These are phyloP conservation scores for Plebejus melissa DNA, from an alignment of 2,888 invertebrate genomes.

Conservation along the genomic window DNA sequence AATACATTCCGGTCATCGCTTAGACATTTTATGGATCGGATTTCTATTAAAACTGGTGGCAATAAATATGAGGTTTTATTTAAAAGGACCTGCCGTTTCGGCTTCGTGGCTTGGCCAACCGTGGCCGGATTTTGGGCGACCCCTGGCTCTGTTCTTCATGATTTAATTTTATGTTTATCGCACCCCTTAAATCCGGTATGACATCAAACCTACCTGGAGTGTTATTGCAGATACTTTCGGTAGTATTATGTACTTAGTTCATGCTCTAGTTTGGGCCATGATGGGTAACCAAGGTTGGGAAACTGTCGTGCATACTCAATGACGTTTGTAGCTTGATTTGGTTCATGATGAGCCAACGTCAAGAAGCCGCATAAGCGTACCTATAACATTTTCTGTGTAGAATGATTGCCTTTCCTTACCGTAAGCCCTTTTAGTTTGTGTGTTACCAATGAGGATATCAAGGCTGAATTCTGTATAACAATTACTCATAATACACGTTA, in stretches of 20 bases:
- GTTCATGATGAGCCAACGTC: no score
- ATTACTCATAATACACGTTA: not conserved
- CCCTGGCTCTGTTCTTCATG: slow-evolving; percentile 23
- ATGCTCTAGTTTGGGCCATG: no score
- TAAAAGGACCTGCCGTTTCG: slow-evolving; percentile 15
- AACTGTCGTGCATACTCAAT: no score
- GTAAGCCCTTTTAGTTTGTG: not conserved
- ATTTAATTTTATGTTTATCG: slow-evolving; percentile 20
- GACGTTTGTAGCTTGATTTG: no score
- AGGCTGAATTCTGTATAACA: not conserved
- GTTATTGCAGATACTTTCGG: not conserved
- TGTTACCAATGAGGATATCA: not conserved
- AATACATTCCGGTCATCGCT: slow-evolving; percentile 21
- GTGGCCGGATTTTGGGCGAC: not conserved
- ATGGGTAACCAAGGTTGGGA: no score
- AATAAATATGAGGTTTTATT: slow-evolving; percentile 27
- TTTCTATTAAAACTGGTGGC: slow-evolving; percentile 18
- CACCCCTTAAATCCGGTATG: not conserved
- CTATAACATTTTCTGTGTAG: no score
- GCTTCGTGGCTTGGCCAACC: slow-evolving; percentile 19
- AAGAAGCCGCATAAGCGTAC: no score
- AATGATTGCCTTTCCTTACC: not conserved
- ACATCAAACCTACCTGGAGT: slow-evolving; percentile 6
- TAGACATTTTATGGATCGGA: slow-evolving; percentile 26
- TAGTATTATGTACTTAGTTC: no score